Percentiles rank a stretch among this genome's conserved stretches.
These are phyloP conservation scores for Andrena minutula DNA, from an alignment of 2,888 invertebrate species.

Conservation along the genomic window DNA sequence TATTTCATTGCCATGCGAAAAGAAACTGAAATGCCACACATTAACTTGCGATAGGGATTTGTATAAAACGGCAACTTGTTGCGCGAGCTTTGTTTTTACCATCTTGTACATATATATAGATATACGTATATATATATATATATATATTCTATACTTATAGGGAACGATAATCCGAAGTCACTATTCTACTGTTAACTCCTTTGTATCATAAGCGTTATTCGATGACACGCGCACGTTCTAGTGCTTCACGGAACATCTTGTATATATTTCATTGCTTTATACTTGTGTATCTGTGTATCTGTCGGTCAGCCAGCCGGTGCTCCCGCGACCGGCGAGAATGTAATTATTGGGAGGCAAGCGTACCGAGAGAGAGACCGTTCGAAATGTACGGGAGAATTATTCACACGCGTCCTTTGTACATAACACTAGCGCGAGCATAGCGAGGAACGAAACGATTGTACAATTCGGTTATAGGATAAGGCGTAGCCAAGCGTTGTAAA, in stretches of 20 bases:
- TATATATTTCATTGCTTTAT: constrained; percentile 48
- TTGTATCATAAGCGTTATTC: constrained; percentile 49
- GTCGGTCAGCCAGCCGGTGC: constrained; percentile 4
- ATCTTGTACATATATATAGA: constrained; percentile 36
- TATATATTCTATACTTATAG: constrained; percentile 26
- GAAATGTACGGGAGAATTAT: background rate
- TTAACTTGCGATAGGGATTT: constrained; percentile 23
- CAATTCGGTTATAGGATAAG: constrained; percentile 48
- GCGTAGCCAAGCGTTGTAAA: constrained; percentile 21
- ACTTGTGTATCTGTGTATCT: constrained; percentile 18
- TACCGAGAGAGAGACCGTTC: constrained; percentile 1
- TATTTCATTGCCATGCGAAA: constrained; percentile 10
- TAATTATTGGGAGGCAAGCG: constrained; percentile 26
- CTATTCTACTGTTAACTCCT: constrained; percentile 46
- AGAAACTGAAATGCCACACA: background rate
- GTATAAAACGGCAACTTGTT: constrained; percentile 24
- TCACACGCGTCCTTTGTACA: constrained; percentile 46
- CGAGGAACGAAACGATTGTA: constrained; percentile 37
- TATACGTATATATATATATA: constrained; percentile 24
- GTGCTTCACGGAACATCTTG: constrained; percentile 37
- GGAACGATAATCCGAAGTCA: constrained; percentile 12
- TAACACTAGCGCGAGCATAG: constrained; percentile 31
- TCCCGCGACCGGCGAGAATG: constrained; percentile 18
- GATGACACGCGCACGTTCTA: constrained; percentile 25
- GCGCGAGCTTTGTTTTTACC: constrained; percentile 41